A percentile compares a stretch with the other conserved stretches of the same genome.
phyloP scores from a whole-genome alignment of 2,888 invertebrate genomes.

The Anagyrus pseudococci region DNA sequence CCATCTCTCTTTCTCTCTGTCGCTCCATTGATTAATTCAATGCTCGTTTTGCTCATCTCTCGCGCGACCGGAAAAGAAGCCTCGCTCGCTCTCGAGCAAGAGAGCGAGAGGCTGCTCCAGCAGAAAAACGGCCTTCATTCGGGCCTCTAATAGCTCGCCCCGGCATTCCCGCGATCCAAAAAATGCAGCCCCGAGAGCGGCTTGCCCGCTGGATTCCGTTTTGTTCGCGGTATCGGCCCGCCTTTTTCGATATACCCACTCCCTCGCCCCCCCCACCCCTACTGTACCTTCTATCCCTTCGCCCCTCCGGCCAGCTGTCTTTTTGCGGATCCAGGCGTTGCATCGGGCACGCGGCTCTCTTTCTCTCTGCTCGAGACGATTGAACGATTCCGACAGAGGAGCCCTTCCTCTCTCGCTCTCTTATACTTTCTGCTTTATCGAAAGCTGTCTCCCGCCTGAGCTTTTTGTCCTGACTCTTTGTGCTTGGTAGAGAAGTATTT shows the following conservation, averaged over 20 bases:
- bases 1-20: background rate
- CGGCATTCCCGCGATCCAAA: conserved; percentile 45
- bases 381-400: conserved; percentile 28
- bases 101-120: too few species aligned
- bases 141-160: conserved; percentile 49
- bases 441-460: too few species aligned
- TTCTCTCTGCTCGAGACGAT: background rate
- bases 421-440: too few species aligned
- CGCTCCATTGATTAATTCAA: conserved; percentile 39
- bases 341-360: background rate
- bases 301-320: conserved; percentile 19
- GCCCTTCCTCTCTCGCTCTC: too few species aligned
- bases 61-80: too few species aligned
- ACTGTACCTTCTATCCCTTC: conserved; percentile 4
- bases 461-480: too few species aligned
- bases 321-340: background rate
- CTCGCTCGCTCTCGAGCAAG: too few species aligned
- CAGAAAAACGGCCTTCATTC: conserved; percentile 41
- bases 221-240: conserved; percentile 12
- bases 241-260: too few species aligned
- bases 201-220: conserved; percentile 20
- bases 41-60: conserved; percentile 32
- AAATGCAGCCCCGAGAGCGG: conserved; percentile 31
- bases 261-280: background rate
- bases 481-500: too few species aligned